These are phyloP conservation scores for Ectemnius cavifrons DNA, from an alignment of 2,888 invertebrate genomes.

Conservation along the genomic window DNA sequence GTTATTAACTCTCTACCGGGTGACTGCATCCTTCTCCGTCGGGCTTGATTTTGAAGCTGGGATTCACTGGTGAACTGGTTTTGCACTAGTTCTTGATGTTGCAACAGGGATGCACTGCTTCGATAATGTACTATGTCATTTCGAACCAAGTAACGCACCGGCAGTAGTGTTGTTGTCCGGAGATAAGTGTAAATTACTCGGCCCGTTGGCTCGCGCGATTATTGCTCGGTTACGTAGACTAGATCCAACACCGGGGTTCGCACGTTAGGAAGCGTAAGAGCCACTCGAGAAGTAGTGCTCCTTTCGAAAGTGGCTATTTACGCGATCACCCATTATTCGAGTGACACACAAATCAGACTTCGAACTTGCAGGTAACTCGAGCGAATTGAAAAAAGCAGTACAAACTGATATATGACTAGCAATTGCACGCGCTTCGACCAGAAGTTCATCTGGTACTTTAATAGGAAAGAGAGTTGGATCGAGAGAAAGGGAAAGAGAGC, in stretches of 20 bases:
- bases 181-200: constrained; percentile 9
- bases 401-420: neutral
- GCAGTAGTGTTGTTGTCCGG: too few relatives aligned
- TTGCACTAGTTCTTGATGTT: too few relatives aligned
- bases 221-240: constrained; percentile 4
- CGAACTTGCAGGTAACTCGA: neutral
- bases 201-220: constrained; percentile 4
- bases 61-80: neutral
- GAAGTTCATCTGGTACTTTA: constrained; percentile 1
- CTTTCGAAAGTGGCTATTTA: too few relatives aligned
- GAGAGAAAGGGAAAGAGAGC: neutral
- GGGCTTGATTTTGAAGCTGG: neutral
- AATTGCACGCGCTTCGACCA: neutral
- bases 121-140: too few relatives aligned
- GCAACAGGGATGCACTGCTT: too few relatives aligned
- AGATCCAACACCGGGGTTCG: too few relatives aligned
- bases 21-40: neutral
- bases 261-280: too few relatives aligned
- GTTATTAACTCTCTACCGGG: constrained; percentile 19
- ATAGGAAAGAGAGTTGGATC: neutral
- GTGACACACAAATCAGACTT: neutral
- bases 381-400: neutral
- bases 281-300: too few relatives aligned
- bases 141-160: too few relatives aligned
- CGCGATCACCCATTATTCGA: too few relatives aligned